These are phyloP conservation scores for Campylomormyrus numenius DNA, from an alignment of 2,113 vertebrate genomes.

Conservation along the genomic window DNA sequence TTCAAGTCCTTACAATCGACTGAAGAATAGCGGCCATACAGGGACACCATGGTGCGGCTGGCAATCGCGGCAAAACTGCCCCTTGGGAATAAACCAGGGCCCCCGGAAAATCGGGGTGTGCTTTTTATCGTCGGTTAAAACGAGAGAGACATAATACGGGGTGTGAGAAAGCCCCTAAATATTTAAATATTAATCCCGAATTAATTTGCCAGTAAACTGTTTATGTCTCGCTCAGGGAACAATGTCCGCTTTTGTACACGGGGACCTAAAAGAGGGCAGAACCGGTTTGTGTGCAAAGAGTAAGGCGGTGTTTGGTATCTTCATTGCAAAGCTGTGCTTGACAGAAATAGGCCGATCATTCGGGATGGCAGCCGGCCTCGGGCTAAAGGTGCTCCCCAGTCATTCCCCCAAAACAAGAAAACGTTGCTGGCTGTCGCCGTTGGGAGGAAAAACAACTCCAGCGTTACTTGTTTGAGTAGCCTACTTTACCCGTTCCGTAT, in stretches of 20 bases:
- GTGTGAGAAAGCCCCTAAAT: neutral
- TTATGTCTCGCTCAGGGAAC: neutral
- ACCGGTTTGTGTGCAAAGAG: neutral
- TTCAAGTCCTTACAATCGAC: neutral
- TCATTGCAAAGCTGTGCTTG: neutral
- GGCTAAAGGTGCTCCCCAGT: neutral
- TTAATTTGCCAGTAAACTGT: neutral
- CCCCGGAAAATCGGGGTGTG: neutral
- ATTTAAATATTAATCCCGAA: neutral
- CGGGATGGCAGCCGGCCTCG: neutral
- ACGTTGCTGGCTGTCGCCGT: neutral
- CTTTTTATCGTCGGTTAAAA: neutral
- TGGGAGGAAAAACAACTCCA: neutral
- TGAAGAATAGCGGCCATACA: neutral
- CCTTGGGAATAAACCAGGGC: neutral
- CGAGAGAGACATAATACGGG: neutral
- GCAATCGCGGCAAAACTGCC: neutral
- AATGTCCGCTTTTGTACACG: neutral
- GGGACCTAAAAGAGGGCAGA: neutral
- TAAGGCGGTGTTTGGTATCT: neutral
- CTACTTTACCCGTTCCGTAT: neutral
- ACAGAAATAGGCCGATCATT: neutral
- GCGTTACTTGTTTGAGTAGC: neutral
- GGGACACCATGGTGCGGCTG: neutral
- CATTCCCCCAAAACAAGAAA: neutral